These are phyloP conservation scores for Bombus fervidus DNA, from an alignment of 1,140 invertebrate genomes.

Conservation along the genomic window DNA sequence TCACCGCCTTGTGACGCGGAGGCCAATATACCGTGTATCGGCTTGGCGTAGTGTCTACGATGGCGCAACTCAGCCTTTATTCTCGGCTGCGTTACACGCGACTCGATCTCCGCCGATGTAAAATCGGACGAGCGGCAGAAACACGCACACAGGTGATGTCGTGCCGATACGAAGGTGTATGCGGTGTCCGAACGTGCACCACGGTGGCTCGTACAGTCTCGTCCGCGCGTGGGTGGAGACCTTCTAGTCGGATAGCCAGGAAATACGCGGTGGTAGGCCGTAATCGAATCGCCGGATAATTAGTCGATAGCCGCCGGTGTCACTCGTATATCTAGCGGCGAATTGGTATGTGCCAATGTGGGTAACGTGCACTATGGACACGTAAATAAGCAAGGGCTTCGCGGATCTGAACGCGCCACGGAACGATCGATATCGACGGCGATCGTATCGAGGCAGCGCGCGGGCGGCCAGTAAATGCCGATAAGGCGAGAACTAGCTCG, in stretches of 20 bases:
- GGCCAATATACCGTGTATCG: conserved; percentile 44
- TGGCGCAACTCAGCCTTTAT: conserved; percentile 65
- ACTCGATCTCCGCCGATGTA: conserved; percentile 34
- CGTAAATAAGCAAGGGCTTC: conserved; percentile 32
- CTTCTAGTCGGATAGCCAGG: conserved; percentile 33
- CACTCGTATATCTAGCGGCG: conserved; percentile 48
- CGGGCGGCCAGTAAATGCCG: conserved; percentile 53
- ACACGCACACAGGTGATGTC: background rate
- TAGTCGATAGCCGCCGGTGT: conserved; percentile 48
- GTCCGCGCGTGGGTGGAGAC: conserved; percentile 60
- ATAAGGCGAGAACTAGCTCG: conserved; percentile 64
- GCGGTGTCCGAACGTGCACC: background rate
- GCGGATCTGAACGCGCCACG: conserved; percentile 19
- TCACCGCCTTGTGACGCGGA: conserved; percentile 49
- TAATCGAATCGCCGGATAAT: conserved; percentile 57
- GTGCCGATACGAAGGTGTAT: background rate
- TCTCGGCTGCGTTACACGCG: conserved; percentile 43
- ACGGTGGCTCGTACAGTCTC: conserved; percentile 27
- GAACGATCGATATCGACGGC: conserved; percentile 51
- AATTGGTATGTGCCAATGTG: conserved; percentile 29
- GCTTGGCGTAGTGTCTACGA: conserved; percentile 30
- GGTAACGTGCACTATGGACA: conserved; percentile 22
- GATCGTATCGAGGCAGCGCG: conserved; percentile 54
- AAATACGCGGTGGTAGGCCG: conserved; percentile 39
- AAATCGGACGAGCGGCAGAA: conserved; percentile 19